Percentiles rank a stretch among this genome's conserved stretches.
These are phyloP conservation scores for Clarias fuscus DNA, from an alignment of 2,797 vertebrate genomes.

Conservation along the genomic window DNA sequence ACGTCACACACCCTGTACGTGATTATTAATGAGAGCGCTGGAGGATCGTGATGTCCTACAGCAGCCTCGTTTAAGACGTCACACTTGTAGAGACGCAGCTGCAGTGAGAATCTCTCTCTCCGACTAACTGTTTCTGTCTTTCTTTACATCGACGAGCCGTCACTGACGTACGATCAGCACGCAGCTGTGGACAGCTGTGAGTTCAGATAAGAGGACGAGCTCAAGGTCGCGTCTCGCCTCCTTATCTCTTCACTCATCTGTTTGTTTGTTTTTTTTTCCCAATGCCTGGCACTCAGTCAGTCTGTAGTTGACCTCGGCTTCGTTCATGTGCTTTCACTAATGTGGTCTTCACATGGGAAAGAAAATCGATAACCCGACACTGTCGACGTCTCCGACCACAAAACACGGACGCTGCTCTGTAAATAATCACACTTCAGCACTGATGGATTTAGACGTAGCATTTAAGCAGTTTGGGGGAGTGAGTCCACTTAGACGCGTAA, in stretches of 20 bases:
- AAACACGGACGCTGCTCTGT: background rate
- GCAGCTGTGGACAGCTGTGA: background rate
- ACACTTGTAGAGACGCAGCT: background rate
- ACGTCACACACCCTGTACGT: background rate
- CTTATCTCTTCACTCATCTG: background rate
- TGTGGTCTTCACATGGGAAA: background rate
- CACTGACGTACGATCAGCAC: background rate
- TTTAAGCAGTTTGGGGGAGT: background rate
- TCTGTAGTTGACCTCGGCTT: background rate
- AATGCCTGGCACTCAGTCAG: background rate
- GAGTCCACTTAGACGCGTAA: background rate
- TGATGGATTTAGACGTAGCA: background rate
- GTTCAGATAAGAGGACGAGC: background rate
- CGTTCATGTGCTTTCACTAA: background rate
- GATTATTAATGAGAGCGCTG: background rate
- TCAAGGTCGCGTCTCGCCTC: background rate
- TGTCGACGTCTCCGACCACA: background rate
- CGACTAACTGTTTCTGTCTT: background rate
- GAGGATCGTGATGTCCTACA: background rate
- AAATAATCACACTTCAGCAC: background rate
- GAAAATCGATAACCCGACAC: background rate
- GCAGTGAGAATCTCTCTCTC: background rate
- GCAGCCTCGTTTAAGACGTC: background rate
- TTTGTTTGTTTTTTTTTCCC: background rate
- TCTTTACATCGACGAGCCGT: background rate